Evolutionary conservation across 2,888 invertebrate species (phyloP), one percentile per base, ranked within the genome.

Genomic region (Globia sparganii): DNA sequence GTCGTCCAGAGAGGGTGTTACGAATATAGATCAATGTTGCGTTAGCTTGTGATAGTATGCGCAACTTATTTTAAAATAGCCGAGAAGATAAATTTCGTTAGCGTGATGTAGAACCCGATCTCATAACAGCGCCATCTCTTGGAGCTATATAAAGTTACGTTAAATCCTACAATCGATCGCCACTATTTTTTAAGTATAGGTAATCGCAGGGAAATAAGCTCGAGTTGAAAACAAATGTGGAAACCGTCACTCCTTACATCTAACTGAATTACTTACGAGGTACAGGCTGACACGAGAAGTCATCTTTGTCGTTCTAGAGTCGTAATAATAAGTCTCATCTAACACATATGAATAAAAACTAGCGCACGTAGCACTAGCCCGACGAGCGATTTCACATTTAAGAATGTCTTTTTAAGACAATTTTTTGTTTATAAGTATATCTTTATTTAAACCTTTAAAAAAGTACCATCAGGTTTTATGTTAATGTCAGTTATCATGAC

Each of bases 351-450:
- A 89, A 89, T 89, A 87, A 75, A 89, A 58, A 88, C 92, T 90
- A 92, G 92, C 91, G 91, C 93, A 90, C 88, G 89, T 85, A 61
- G 78, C 91, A 91, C 93, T 92, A 91, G 91, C 89, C 89, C 87
- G 88, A 91, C 90, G 88, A 92, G 91, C 88, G 91, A 93, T 91
- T 88, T 90, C 88, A 90, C 89, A 90, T 91, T 89, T 87, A 87
- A 88, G 88, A 86, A 87, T 84, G 95, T 92, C 95, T 96, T 95
- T 92, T 88, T 84, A 95, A 95, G 95, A 95, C 95, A 88, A 88
- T 87, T 90, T 91, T 84, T 91, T 91, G 90, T 90, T 87, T 91
- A 91, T 92, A 93, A 92, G 92, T 83, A 83, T 82, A 87, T 88
- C 65, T 89, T 91, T 91, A 88, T 91, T 92, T 91, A 90, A 91